phyloP scores from a whole-genome alignment of 2,888 invertebrate species.

The Leptopterna dolabrata region DNA sequence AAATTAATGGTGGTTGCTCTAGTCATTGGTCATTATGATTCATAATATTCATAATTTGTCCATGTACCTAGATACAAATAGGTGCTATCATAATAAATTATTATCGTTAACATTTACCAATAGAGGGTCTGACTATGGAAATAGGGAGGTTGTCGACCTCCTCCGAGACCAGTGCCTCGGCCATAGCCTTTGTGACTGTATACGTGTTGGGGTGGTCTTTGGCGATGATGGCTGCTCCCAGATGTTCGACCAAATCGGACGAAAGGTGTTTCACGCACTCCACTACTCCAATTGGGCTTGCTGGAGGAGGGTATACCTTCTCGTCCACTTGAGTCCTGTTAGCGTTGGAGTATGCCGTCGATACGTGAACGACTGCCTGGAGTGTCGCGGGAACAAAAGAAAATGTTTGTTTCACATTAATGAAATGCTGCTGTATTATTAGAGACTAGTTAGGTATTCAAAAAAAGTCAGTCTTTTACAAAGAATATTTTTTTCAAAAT shows the following conservation, averaged over 20 bases:
- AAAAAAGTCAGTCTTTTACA: no score
- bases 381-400: constrained; percentile 49
- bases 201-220: constrained; percentile 77
- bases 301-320: constrained; percentile 69
- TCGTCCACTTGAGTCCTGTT: constrained; percentile 69
- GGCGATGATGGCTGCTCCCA: constrained; percentile 67
- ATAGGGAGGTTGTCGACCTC: constrained; percentile 73
- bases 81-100: no score
- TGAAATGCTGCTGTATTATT: no score
- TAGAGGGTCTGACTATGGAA: constrained; percentile 78
- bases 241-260: constrained; percentile 68
- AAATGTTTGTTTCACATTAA: neutral
- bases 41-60: no score
- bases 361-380: constrained; percentile 81
- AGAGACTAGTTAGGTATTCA: no score
- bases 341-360: constrained; percentile 84
- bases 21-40: no score
- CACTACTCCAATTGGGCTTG: constrained; percentile 70
- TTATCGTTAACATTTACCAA: constrained; percentile 66
- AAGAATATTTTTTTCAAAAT: no score
- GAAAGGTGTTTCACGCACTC: constrained; percentile 69
- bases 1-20: no score
- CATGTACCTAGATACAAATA: no score
- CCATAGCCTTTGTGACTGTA: constrained; percentile 79
- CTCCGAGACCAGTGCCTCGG: constrained; percentile 73